Base-by-base conservation (phyloP, 2,888 invertebrate genomes). In the Steinernema hermaphroditum region DNA sequence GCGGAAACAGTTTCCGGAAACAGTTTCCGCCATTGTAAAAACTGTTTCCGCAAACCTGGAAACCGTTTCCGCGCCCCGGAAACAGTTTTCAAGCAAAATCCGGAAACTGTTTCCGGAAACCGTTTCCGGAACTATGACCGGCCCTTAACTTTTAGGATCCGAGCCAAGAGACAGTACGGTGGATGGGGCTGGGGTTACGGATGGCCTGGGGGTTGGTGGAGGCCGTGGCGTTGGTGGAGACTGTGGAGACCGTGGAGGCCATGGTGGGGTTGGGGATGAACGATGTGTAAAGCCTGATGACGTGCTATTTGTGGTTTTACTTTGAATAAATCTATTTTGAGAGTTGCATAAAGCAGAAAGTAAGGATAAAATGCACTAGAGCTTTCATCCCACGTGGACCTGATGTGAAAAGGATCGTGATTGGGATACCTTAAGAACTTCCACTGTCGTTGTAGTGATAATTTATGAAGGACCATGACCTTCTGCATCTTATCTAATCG, bases 201-300 rank as follows among this genome's bases (percentile, higher is more conserved):
- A 16, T n/a, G n/a, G 16, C 19, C 24, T 41, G 22, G 69, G 69
- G 24, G 0, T 19, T 29, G 22, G 70, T 70, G 44, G 70, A 70
- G 44, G 22, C 70, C 32, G 32, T 32, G 46, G 70, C 32, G 16
- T 6, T 27, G 62, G 68, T 41, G 68, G 68, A 34, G 0, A 43
- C 46, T n/a, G 70, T 70, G 44, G 70, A 70, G 49, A 49, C 70
- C 37, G 19, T 37, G 50, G 70, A 41, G 37, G 14, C 44, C 37
- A 27, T 49, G 46, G 68, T 0, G 68, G 16, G 19, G 44, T 43
- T 44, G 46, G n/a, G 69, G 44, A 27, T 9, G 8, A 16, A 22
- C 32, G 19, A 34, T 29, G 19, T 46, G 22, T 12, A 27, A 69
- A 32, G 16, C 9, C 6, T 46, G 46, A 6, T 46, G 46, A 12